Percentiles rank a stretch among this genome's conserved stretches.
phyloP scores from a whole-genome alignment of 2,888 invertebrate genomes.

The Camptogramma bilineatum region DNA sequence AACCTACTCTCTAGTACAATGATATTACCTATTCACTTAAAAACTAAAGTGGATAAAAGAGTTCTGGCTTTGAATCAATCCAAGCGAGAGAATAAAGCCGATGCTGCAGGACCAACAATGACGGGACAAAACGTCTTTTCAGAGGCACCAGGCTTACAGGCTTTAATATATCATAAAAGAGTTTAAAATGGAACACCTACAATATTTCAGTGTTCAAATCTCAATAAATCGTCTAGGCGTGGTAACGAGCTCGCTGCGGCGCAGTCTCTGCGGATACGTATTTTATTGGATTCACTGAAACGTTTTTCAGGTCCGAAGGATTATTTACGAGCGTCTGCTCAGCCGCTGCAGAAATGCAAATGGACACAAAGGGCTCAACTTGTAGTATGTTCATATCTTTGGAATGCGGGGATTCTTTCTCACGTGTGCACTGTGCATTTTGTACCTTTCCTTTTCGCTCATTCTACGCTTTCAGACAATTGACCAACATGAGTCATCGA shows the following conservation, averaged over 20 bases:
- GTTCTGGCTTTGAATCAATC: conserved; percentile 13
- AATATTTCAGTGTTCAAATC: conserved; percentile 85
- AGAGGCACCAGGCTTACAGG: conserved; percentile 25
- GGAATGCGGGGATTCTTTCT: conserved; percentile 6
- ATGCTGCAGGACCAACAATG: conserved; percentile 21
- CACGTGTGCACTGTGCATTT: conserved; percentile 8
- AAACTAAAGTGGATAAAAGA: conserved; percentile 6
- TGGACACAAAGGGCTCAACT: conserved; percentile 63
- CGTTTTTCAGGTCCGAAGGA: conserved; percentile 84
- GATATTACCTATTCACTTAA: neutral
- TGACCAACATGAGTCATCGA: neutral
- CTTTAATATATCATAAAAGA: conserved; percentile 66
- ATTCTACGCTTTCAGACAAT: neutral
- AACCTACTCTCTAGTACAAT: no score
- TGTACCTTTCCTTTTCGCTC: neutral
- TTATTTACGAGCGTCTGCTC: conserved; percentile 84
- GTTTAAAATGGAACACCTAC: conserved; percentile 82
- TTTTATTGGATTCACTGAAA: conserved; percentile 85
- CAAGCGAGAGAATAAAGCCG: conserved; percentile 21
- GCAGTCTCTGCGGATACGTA: conserved; percentile 85
- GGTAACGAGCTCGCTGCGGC: conserved; percentile 84
- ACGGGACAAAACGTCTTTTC: conserved; percentile 26
- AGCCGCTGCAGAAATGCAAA: conserved; percentile 80
- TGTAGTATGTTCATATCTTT: conserved; percentile 40
- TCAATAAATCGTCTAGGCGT: conserved; percentile 85